These are phyloP conservation scores for Spilogale gracilis DNA, from an alignment of 2,113 vertebrate species.

Conservation along the genomic window DNA sequence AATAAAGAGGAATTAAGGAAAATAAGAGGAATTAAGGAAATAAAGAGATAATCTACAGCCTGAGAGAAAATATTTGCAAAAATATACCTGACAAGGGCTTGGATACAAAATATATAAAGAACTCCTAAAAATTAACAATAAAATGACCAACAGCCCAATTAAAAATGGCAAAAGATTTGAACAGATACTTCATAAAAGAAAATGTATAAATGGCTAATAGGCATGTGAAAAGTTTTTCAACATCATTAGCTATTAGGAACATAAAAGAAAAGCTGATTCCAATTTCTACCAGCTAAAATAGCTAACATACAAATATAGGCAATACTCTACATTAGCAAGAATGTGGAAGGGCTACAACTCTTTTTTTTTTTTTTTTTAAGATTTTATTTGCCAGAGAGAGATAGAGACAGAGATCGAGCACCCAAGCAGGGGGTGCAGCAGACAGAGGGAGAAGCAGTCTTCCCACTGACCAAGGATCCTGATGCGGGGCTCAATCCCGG, in stretches of 20 bases:
- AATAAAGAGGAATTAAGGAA: not conserved
- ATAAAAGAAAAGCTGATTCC: constrained; percentile 12
- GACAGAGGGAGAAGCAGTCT: too few species aligned
- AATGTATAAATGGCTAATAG: not conserved
- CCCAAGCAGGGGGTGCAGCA: too few species aligned
- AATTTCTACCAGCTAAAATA: not conserved
- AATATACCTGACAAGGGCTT: not conserved
- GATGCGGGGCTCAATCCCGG: too few species aligned
- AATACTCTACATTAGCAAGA: not conserved
- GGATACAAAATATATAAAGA: not conserved
- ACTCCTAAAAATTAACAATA: constrained; percentile 3
- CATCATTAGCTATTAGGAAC: not conserved
- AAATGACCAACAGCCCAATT: not conserved
- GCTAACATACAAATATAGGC: not conserved
- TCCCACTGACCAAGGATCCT: too few species aligned
- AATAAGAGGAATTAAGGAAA: not conserved
- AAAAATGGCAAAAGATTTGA: constrained; percentile 1
- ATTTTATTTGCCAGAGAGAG: too few species aligned
- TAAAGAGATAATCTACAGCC: not conserved
- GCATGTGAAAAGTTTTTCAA: not conserved
- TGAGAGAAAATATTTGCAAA: not conserved
- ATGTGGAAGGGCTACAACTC: not conserved
- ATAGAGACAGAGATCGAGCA: too few species aligned
- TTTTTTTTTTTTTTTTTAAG: not conserved
- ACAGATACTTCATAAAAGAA: not conserved